Conservation (phyloP, 2,797 vertebrate genomes). For the Octomys mimax region DNA sequence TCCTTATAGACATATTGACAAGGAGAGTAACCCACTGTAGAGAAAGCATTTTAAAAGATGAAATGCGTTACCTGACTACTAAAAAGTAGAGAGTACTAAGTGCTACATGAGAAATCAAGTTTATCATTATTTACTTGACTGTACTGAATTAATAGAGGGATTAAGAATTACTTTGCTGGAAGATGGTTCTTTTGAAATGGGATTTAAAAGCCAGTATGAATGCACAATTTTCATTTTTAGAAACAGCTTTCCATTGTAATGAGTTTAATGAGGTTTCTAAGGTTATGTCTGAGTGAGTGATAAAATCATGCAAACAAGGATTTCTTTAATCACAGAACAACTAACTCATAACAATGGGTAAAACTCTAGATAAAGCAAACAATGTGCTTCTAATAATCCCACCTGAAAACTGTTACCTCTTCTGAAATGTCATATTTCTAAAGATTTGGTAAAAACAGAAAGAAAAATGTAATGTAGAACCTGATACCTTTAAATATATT, state of each 20-base stretch:
- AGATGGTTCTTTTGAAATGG: slow-evolving; percentile 13
- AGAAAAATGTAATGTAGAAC: background rate
- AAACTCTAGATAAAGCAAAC: slow-evolving; percentile 50
- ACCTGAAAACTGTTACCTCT: background rate
- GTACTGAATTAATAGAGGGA: background rate
- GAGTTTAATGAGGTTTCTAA: background rate
- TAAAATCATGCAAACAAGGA: slow-evolving; percentile 14
- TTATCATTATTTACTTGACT: slow-evolving; percentile 5
- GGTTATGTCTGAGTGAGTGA: background rate
- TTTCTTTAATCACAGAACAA: background rate
- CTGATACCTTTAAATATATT: background rate
- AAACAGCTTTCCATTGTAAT: background rate
- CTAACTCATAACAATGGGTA: background rate
- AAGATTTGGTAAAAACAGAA: slow-evolving; percentile 42
- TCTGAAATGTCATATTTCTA: slow-evolving; percentile 22
- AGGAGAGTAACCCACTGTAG: background rate
- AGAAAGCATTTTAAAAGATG: slow-evolving; percentile 35
- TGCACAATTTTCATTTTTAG: background rate
- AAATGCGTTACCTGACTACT: background rate
- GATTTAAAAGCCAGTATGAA: background rate
- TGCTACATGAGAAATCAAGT: background rate
- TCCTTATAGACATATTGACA: background rate
- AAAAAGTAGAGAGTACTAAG: background rate
- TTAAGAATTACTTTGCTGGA: slow-evolving; percentile 23
- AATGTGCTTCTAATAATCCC: background rate